A percentile compares a stretch with the other conserved stretches of the same genome.
phyloP scores from a whole-genome alignment of 2,797 vertebrate species.

The Staurois parvus region DNA sequence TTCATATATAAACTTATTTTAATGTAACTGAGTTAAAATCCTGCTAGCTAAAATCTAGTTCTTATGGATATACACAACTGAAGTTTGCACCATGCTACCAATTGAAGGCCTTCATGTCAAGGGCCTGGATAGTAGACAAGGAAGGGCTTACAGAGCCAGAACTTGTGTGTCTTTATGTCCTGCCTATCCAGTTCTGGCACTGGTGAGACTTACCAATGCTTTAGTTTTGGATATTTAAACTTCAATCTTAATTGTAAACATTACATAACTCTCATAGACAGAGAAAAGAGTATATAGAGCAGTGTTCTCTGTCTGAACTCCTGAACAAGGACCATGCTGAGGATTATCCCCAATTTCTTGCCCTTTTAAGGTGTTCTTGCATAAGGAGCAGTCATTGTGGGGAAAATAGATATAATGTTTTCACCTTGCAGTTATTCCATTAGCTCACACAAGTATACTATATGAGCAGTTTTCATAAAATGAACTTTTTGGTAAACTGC shows the following conservation, averaged over 20 bases:
- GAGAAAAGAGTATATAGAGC: neutral
- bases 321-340: slow-evolving; percentile 22
- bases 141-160: too few relatives aligned
- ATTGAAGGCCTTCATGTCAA: too few relatives aligned
- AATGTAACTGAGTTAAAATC: too few relatives aligned
- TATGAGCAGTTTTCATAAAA: neutral
- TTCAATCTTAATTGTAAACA: neutral
- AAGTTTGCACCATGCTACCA: too few relatives aligned
- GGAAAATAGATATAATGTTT: neutral
- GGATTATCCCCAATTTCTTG: slow-evolving; percentile 26
- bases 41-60: too few relatives aligned
- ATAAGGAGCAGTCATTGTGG: slow-evolving; percentile 11
- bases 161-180: too few relatives aligned
- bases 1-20: too few relatives aligned
- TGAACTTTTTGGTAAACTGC: neutral
- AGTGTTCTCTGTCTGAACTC: neutral
- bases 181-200: too few relatives aligned
- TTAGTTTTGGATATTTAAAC: neutral
- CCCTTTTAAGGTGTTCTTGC: slow-evolving; percentile 50
- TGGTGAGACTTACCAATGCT: too few relatives aligned
- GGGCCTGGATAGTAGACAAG: too few relatives aligned
- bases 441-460: neutral
- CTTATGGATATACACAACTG: too few relatives aligned
- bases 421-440: neutral
- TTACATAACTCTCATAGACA: neutral